Evolutionary conservation across 1,140 invertebrate genomes (phyloP).

Genomic region (Lordiphosa clarofinis): DNA sequence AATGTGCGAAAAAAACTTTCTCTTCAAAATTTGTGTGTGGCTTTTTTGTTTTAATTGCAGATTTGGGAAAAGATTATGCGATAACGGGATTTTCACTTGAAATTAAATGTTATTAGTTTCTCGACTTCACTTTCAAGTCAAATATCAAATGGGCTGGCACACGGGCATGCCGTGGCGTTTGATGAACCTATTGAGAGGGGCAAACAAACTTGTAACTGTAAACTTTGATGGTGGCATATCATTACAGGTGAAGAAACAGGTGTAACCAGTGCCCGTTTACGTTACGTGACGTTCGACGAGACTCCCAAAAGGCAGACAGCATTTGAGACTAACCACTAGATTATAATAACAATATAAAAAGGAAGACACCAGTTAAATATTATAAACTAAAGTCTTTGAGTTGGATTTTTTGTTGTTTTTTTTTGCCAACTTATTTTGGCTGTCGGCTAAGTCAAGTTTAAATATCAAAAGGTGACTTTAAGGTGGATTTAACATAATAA

Average conservation of each 20-base stretch:
- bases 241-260: conserved; percentile 69
- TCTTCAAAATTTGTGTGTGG: conserved; percentile 25
- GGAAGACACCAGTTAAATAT: conserved; percentile 3
- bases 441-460: conserved; percentile 47
- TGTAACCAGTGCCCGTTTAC: conserved; percentile 63
- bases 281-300: conserved; percentile 66
- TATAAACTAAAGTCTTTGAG: conserved; percentile 2
- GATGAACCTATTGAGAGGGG: conserved; percentile 59
- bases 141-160: conserved; percentile 19
- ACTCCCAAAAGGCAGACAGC: conserved; percentile 25
- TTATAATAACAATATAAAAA: conserved; percentile 47
- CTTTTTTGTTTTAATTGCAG: conserved; percentile 54
- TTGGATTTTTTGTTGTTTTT: background rate
- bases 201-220: conserved; percentile 43
- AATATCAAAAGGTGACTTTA: conserved; percentile 52
- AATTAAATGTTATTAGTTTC: conserved; percentile 45
- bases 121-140: conserved; percentile 12
- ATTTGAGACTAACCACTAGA: conserved; percentile 6
- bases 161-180: conserved; percentile 52
- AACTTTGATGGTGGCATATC: conserved; percentile 62
- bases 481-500: conserved; percentile 60
- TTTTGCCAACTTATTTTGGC: conserved; percentile 14
- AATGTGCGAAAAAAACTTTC: conserved; percentile 56
- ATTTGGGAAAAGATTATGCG: conserved; percentile 16
- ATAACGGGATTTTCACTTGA: background rate